Base-by-base conservation (phyloP, 2,888 invertebrate species). In the Nezara viridula region DNA sequence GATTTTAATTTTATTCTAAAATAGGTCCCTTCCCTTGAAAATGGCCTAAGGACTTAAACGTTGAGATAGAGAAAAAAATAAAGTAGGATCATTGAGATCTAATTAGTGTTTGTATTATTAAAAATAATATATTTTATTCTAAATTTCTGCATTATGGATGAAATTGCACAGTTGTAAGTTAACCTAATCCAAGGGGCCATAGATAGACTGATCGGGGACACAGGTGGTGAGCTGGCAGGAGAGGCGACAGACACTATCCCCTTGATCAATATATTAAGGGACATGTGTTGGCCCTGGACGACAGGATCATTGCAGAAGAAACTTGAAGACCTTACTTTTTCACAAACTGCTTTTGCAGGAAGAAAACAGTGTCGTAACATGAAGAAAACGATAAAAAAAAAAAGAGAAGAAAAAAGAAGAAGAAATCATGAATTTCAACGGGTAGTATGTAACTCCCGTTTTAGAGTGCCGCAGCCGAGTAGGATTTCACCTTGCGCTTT, bases 221-320 rank as follows among this genome's bases (percentile, higher is more conserved):
- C 27, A 27, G 27, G 27, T 27, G 60, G 27, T 14, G 77, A 44
- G 77, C 37, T 40, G 40, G 40, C 77, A 44, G 44, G 4, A 77
- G 44, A 12, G 73, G 37, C 73, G 44, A 44, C 44, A n/a, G 44
- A n/a, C 44, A 44, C 47, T 12, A 44, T n/a, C 44, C 24, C n/a
- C n/a, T 81, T 81, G 81, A 81, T 81, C 81, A 81, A 81, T 81
- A n/a, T 81, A 81, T 81, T 81, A 81, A 47, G 81, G 47, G 81
- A 81, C 81, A 81, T 81, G 81, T 81, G 81, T 81, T 81, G 44
- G 81, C 81, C 81, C 81, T 81, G 4, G 44, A n/a, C 24, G 81
- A 81, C 44, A 40, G 44, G 44, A 81, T 44, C 44, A 81, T 44
- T 44, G 44, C 81, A 40, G 81, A 40, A 81, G 44, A 81, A 47